Conservation (phyloP, 30 jellyfish, hydroid and myxozoan species). For the Pseudorhiza aurosa region DNA sequence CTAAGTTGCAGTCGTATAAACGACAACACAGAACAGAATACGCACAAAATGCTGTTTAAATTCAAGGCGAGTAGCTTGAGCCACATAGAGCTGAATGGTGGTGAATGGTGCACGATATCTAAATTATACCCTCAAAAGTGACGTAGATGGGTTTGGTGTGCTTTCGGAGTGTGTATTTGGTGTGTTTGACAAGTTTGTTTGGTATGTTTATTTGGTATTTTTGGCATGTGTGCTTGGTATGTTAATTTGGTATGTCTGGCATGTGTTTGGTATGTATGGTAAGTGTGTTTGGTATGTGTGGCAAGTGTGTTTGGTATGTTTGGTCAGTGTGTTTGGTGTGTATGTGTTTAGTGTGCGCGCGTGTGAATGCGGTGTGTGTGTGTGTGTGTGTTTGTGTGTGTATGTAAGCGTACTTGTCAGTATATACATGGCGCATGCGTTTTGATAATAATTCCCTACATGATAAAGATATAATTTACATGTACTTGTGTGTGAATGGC, state of each 20-base stretch:
- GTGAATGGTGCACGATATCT: constrained; percentile 7
- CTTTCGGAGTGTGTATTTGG: no score
- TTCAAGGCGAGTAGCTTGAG: constrained; percentile 49
- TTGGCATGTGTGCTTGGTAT: no score
- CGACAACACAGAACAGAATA: constrained; percentile 13
- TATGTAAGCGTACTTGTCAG: no score
- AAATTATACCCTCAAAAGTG: constrained; percentile 53
- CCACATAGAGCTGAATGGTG: constrained; percentile 13
- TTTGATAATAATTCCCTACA: background rate
- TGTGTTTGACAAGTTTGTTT: no score
- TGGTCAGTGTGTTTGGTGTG: no score
- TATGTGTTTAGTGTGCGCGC: no score
- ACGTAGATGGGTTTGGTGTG: background rate
- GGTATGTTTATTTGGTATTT: no score
- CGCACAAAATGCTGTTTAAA: constrained; percentile 22
- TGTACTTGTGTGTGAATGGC: background rate
- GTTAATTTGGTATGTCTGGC: no score
- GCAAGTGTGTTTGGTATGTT: no score
- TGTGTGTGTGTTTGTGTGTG: constrained; percentile 10
- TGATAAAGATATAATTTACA: background rate
- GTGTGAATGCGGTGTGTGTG: constrained; percentile 25
- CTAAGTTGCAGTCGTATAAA: constrained; percentile 22
- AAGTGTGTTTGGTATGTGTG: no score
- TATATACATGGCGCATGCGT: constrained; percentile 8
- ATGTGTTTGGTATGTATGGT: no score